Evolutionary conservation across 2,797 vertebrate genomes (phyloP).

Genomic region (Intellagama lesueurii): DNA sequence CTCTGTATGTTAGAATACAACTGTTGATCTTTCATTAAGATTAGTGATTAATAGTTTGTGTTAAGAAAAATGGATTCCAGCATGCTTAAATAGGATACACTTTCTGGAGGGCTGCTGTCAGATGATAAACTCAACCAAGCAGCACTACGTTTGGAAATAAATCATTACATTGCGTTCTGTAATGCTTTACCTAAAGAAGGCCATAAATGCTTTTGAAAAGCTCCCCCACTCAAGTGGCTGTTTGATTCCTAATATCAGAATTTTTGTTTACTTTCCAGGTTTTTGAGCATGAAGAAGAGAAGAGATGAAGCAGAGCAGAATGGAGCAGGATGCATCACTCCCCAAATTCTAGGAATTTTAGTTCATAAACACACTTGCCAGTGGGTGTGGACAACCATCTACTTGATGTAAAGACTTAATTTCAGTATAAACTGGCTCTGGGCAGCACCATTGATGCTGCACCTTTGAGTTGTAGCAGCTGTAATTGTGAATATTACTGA

Average conservation of each 20-base stretch:
- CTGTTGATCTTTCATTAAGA: background rate
- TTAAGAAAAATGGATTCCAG: background rate
- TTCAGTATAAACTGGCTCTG: conserved; percentile 86
- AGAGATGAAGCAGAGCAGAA: conserved; percentile 88
- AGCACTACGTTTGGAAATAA: background rate
- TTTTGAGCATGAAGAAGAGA: conserved; percentile 87
- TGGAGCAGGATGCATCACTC: conserved; percentile 91
- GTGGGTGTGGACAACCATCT: conserved; percentile 90
- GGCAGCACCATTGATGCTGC: conserved; percentile 78
- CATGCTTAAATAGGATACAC: background rate
- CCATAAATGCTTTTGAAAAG: conserved; percentile 50
- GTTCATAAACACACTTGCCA: conserved; percentile 88
- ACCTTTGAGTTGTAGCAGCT: conserved; percentile 81
- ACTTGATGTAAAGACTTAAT: conserved; percentile 89
- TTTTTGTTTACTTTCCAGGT: conserved; percentile 83
- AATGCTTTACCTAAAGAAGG: conserved; percentile 59
- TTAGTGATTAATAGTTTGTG: background rate
- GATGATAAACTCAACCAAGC: background rate
- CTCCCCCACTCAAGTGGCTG: conserved; percentile 47
- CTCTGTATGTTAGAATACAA: background rate
- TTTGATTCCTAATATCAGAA: conserved; percentile 65
- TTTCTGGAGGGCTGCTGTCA: background rate
- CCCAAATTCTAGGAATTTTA: conserved; percentile 89
- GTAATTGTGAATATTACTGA: conserved; percentile 88
- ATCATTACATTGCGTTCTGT: conserved; percentile 16